Evolutionary conservation across 2,113 vertebrate species (phyloP).

Genomic region (Bombycilla garrulus): DNA sequence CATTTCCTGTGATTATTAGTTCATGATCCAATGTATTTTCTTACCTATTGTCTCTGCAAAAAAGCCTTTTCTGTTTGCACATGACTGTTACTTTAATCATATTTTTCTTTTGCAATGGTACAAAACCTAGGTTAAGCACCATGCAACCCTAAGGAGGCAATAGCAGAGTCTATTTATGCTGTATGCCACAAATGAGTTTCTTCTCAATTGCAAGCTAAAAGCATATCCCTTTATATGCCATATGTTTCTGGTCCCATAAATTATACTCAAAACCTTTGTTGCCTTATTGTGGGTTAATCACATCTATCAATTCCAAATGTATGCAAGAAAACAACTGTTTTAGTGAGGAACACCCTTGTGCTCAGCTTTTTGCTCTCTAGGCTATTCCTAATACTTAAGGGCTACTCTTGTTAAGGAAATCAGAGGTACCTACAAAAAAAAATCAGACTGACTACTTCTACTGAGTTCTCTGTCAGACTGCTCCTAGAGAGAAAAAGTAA

Average conservation of each 20-base stretch:
- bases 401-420: background rate
- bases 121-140: background rate
- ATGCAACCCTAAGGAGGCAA: background rate
- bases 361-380: background rate
- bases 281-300: background rate
- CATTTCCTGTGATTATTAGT: background rate
- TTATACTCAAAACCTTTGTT: background rate
- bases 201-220: background rate
- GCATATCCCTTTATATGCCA: background rate
- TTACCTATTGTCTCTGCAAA: background rate
- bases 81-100: background rate
- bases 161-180: background rate
- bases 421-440: background rate
- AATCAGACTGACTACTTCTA: background rate
- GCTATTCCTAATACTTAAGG: background rate
- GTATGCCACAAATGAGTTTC: background rate
- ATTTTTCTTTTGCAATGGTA: background rate
- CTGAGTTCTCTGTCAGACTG: background rate
- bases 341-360: background rate
- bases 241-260: background rate
- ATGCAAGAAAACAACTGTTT: background rate
- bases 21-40: background rate
- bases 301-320: background rate
- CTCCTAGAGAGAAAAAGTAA: background rate
- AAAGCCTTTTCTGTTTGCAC: background rate